Percentiles rank a stretch among this genome's conserved stretches.
phyloP scores from a whole-genome alignment of 2,113 vertebrate genomes.

The Thalassarche chlororhynchos region DNA sequence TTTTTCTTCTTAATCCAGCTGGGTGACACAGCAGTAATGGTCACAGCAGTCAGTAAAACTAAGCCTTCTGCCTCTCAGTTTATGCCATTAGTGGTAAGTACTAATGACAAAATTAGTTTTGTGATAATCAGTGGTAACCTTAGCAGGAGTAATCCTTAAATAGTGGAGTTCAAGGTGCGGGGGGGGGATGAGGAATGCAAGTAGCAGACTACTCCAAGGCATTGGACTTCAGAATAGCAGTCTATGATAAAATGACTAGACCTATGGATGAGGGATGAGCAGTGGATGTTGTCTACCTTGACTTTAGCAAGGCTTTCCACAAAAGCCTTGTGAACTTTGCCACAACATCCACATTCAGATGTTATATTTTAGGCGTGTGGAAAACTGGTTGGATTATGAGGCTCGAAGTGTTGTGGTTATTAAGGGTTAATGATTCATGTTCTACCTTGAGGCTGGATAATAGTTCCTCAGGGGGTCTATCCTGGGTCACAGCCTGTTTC shows the following conservation, averaged over 20 bases:
- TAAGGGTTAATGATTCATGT: neutral
- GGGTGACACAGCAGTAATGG: slow-evolving; percentile 96
- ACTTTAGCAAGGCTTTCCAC: neutral
- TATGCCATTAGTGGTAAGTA: slow-evolving; percentile 94
- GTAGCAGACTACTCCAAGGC: neutral
- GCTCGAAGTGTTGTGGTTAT: neutral
- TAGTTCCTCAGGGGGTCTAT: neutral
- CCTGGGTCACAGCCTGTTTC: neutral
- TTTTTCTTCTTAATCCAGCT: slow-evolving; percentile 72
- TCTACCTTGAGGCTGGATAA: neutral
- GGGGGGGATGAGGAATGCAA: neutral
- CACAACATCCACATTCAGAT: neutral
- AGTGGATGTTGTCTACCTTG: neutral
- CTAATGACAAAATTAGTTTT: neutral
- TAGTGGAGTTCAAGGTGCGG: neutral
- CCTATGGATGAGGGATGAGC: neutral
- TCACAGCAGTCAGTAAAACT: slow-evolving; percentile 95
- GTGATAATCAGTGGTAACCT: neutral
- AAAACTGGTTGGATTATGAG: neutral
- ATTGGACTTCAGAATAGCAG: neutral
- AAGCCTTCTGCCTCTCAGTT: slow-evolving; percentile 91
- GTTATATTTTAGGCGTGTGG: neutral
- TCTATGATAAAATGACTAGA: neutral
- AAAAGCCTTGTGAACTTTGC: neutral
- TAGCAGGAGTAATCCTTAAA: neutral